These are phyloP conservation scores for Corythaeola cristata DNA, from an alignment of 2,113 vertebrate genomes.

Conservation along the genomic window DNA sequence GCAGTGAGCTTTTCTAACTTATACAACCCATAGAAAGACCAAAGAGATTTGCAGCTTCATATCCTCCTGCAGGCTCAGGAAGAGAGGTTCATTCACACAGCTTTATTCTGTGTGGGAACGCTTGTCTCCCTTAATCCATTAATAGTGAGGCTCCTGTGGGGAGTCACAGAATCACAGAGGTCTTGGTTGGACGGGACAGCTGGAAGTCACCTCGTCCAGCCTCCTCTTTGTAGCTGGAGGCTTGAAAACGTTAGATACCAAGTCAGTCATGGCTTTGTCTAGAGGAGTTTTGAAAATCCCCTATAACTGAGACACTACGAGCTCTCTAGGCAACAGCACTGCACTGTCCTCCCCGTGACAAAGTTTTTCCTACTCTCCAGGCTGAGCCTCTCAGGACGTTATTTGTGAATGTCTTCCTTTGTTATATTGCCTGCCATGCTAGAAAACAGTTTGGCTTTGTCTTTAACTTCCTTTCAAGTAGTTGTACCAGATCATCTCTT, in stretches of 20 bases:
- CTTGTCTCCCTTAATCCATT: neutral
- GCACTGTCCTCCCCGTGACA: neutral
- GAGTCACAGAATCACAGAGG: neutral
- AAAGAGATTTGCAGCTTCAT: neutral
- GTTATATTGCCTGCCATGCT: neutral
- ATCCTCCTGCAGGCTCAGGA: neutral
- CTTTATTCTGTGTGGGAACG: neutral
- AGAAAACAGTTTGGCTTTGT: rapidly evolving
- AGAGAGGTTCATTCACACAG: neutral
- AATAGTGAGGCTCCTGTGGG: neutral
- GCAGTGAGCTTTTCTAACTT: neutral
- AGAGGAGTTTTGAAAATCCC: neutral
- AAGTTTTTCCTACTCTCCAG: neutral
- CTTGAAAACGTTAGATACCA: neutral
- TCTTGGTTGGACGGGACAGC: neutral
- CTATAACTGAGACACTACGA: neutral
- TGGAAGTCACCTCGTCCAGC: neutral
- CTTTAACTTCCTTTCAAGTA: neutral
- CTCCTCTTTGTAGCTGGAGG: neutral
- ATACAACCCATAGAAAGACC: neutral
- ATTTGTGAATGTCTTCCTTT: neutral
- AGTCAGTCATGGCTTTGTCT: neutral
- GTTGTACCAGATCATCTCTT: neutral
- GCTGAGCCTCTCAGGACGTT: neutral
- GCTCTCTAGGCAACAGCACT: neutral